Evolutionary conservation across 2,797 vertebrate species (phyloP).

Genomic region (Triplophysa yarkandensis): DNA sequence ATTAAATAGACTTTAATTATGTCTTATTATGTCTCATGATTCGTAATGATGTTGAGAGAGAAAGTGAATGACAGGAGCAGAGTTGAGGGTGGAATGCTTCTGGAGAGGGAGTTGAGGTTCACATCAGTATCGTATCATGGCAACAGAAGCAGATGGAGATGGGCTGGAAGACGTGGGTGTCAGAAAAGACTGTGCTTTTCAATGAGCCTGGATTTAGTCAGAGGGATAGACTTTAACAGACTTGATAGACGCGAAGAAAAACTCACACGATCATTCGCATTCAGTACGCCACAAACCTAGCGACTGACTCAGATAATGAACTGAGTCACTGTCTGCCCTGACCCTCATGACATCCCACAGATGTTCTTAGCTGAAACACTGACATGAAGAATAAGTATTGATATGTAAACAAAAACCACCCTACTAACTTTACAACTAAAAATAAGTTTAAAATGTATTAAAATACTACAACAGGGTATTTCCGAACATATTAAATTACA

Average conservation of each 20-base stretch:
- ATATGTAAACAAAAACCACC: not conserved
- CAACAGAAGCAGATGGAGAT: constrained; percentile 68
- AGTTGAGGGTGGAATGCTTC: constrained; percentile 40
- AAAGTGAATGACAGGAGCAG: constrained; percentile 22
- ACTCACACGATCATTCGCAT: constrained; percentile 31
- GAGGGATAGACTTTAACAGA: constrained; percentile 14
- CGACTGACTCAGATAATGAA: constrained; percentile 40
- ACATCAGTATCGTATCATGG: constrained; percentile 66
- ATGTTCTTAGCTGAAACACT: not conserved
- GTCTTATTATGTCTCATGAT: constrained; percentile 32
- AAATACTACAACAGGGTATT: no score
- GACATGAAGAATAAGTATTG: not conserved
- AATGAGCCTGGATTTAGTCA: constrained; percentile 53
- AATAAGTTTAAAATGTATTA: no score
- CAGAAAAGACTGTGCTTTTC: constrained; percentile 60
- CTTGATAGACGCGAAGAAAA: constrained; percentile 32
- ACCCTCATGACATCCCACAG: not conserved
- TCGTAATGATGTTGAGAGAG: constrained; percentile 7
- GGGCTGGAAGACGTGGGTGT: constrained; percentile 48
- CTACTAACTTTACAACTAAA: no score
- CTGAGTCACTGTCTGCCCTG: constrained; percentile 31
- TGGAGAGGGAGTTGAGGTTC: constrained; percentile 53
- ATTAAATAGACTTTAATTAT: constrained; percentile 37
- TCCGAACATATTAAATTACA: no score
- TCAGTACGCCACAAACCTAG: constrained; percentile 41